These are phyloP conservation scores for Pelecanoides urinatrix DNA, from an alignment of 2,113 vertebrate genomes.

Conservation along the genomic window DNA sequence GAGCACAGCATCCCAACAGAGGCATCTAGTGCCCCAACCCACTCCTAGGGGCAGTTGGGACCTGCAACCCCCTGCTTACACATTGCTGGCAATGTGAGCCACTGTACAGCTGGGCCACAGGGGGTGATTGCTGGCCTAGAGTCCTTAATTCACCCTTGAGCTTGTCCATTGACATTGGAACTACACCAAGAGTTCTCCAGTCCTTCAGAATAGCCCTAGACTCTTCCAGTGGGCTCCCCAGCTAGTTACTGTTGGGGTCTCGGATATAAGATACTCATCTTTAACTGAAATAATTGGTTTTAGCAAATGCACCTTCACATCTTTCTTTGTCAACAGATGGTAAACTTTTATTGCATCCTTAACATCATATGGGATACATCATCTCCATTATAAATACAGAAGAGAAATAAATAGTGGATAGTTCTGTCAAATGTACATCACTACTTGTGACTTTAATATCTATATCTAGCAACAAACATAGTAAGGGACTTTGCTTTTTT, in stretches of 20 bases:
- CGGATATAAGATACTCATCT: not conserved
- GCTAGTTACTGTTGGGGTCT: not conserved
- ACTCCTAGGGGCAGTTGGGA: rapidly evolving
- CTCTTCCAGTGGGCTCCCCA: not conserved
- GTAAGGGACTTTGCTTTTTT: not conserved
- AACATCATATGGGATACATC: constrained; percentile 15
- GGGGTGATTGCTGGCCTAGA: not conserved
- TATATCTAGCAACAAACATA: not conserved
- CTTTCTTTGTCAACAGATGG: constrained; percentile 45
- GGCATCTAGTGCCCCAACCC: not conserved
- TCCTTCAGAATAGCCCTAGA: not conserved
- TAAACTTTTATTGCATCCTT: constrained; percentile 1
- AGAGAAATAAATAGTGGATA: not conserved
- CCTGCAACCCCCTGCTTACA: not conserved
- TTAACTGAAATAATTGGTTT: constrained; percentile 18
- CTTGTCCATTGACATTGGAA: not conserved
- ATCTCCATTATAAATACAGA: not conserved
- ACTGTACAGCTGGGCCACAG: rapidly evolving
- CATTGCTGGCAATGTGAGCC: not conserved
- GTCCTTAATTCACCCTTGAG: not conserved
- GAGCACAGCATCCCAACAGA: not conserved
- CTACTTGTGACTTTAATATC: not conserved
- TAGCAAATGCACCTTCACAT: constrained; percentile 10
- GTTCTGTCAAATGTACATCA: not conserved
- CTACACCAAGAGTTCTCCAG: not conserved